phyloP scores from a whole-genome alignment of 2,888 invertebrate species.

The Arctia plantaginis region DNA sequence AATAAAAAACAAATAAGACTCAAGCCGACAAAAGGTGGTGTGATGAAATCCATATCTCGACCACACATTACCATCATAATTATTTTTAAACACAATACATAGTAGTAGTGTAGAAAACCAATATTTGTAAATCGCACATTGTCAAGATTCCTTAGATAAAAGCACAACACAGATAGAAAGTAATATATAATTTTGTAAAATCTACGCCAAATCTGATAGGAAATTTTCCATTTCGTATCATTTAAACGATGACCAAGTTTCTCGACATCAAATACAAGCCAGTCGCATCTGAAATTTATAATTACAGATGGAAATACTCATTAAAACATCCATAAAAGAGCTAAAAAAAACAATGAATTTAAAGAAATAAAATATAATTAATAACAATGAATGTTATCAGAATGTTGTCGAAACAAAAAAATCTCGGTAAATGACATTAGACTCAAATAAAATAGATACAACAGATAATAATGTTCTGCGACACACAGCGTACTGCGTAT shows the following conservation, averaged over 20 bases:
- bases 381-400: no score
- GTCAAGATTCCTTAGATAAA: slow-evolving; percentile 54
- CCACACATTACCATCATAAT: slow-evolving; percentile 10
- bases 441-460: background rate
- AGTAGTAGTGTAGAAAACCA: slow-evolving; percentile 20
- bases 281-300: background rate
- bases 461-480: background rate
- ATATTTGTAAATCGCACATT: slow-evolving; percentile 41
- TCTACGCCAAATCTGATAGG: background rate
- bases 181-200: slow-evolving; percentile 26
- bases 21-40: background rate
- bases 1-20: background rate
- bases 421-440: background rate
- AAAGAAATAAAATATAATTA: background rate
- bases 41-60: background rate
- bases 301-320: background rate
- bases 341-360: background rate
- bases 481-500: background rate
- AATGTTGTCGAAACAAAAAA: background rate
- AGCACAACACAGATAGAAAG: slow-evolving; percentile 53
- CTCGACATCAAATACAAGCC: background rate
- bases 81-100: slow-evolving; percentile 17
- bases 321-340: background rate
- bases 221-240: background rate
- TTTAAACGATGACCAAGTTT: background rate